phyloP scores from a whole-genome alignment of 2,113 vertebrate genomes.

The Hydrolagus affinis region DNA sequence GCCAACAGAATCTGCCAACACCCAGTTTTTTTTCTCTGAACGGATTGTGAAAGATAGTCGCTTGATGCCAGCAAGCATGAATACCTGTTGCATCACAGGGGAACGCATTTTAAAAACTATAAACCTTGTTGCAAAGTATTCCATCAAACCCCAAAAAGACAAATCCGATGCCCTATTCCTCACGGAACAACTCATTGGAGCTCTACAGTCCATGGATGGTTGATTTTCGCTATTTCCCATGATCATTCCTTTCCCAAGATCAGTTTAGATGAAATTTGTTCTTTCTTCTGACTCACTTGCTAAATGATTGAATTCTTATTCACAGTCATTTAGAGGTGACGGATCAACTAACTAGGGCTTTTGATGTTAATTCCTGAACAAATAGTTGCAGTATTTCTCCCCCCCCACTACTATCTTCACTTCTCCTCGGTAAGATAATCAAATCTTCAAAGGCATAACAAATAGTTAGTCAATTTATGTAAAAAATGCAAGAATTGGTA shows the following conservation, averaged over 20 bases:
- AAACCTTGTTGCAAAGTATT: neutral
- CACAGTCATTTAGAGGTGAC: no score
- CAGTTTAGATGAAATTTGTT: neutral
- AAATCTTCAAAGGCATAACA: no score
- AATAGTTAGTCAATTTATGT: no score
- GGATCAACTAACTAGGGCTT: no score
- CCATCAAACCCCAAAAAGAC: neutral
- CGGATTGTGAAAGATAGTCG: neutral
- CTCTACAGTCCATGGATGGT: neutral
- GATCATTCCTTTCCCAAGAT: neutral
- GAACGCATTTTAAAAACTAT: neutral
- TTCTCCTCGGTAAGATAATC: no score
- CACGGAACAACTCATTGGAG: neutral
- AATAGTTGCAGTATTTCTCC: no score
- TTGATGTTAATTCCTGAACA: no score
- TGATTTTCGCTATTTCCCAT: no score
- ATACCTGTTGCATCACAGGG: neutral
- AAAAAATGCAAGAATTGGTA: neutral
- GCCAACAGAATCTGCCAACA: slow-evolving; percentile 2
- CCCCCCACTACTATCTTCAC: no score
- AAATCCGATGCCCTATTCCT: neutral
- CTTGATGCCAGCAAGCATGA: neutral
- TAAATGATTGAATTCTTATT: neutral
- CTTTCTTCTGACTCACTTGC: neutral
- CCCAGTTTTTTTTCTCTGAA: neutral